These are phyloP conservation scores for Noctua comes DNA, from an alignment of 2,888 invertebrate species.

Conservation along the genomic window DNA sequence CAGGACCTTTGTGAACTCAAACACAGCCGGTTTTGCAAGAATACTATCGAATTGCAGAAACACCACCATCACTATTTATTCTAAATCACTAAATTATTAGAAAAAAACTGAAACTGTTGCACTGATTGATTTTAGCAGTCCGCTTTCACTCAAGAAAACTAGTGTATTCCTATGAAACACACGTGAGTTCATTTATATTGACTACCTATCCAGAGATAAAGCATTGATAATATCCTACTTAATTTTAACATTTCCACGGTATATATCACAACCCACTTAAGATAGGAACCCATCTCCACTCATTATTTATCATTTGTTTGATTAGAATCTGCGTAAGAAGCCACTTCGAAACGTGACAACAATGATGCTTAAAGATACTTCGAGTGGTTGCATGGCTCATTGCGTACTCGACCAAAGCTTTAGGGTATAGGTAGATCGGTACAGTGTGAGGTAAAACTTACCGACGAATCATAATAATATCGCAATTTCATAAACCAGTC, in stretches of 20 bases:
- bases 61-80: constrained; percentile 43
- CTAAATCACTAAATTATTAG: background rate
- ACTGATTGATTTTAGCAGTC: constrained; percentile 24
- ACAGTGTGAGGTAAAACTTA: constrained; percentile 71
- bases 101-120: constrained; percentile 1
- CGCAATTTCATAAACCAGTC: constrained; percentile 83
- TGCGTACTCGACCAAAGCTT: constrained; percentile 22
- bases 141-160: constrained; percentile 9
- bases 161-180: constrained; percentile 1
- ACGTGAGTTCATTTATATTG: constrained; percentile 37
- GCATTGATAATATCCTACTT: constrained; percentile 28
- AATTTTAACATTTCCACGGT: constrained; percentile 21
- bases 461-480: constrained; percentile 87
- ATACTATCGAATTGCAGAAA: constrained; percentile 46
- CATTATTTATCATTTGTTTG: constrained; percentile 23
- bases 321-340: constrained; percentile 26
- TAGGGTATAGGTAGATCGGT: constrained; percentile 23
- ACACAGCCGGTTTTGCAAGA: constrained; percentile 20
- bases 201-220: constrained; percentile 33
- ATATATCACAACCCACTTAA: constrained; percentile 29
- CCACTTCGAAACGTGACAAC: constrained; percentile 49
- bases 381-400: constrained; percentile 38
- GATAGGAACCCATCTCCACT: constrained; percentile 43
- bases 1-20: constrained; percentile 47
- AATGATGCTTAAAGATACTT: constrained; percentile 27